Evolutionary conservation across 2,888 invertebrate genomes (phyloP), one percentile per base, ranked within the genome.

Genomic region (Ametastegia equiseti): DNA sequence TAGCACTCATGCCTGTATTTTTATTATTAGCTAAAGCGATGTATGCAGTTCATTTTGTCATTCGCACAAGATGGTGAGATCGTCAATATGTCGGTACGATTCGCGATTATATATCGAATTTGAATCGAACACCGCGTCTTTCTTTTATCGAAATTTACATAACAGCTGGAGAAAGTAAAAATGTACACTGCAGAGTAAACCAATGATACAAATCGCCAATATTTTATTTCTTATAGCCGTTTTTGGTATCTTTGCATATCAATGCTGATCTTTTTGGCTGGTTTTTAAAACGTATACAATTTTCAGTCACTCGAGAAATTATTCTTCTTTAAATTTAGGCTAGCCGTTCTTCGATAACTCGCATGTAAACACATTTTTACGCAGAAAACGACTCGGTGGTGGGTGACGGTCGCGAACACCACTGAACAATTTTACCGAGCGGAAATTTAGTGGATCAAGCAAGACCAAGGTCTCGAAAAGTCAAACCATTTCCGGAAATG

Each of bases 121-220:
- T 27, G 7, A 23, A 71, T 30, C 47, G 23, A 45, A 71, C n/a
- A 30, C 15, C 45, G 5, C n/a, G n/a, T n/a, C n/a, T 45, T 15
- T 6, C 27, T 47, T 30, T 15, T 13, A 30, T 60, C 4, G 23
- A 47, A 71, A 47, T 71, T 71, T 71, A 71, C 15, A 71, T 45
- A 71, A 71, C 47, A 15, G n/a, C n/a, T n/a, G 42, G 71, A 45
- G 71, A 71, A 71, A 71, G 71, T 47, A 45, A 30, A 39, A 39
- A 36, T 67, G 7, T 54, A n/a, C n/a, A 67, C 39, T 67, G 30
- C 30, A 13, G 23, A 39, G 11, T n/a, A 36, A 39, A 36, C 19
- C 19, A 36, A 39, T 67, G 23, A 67, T 67, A 39, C 39, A 39
- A 67, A 67, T 67, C 39, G 23, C 39, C 36, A 67, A 67, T 67